Base-by-base conservation (phyloP, 1,140 invertebrate species). In the Ylistrum balloti region DNA sequence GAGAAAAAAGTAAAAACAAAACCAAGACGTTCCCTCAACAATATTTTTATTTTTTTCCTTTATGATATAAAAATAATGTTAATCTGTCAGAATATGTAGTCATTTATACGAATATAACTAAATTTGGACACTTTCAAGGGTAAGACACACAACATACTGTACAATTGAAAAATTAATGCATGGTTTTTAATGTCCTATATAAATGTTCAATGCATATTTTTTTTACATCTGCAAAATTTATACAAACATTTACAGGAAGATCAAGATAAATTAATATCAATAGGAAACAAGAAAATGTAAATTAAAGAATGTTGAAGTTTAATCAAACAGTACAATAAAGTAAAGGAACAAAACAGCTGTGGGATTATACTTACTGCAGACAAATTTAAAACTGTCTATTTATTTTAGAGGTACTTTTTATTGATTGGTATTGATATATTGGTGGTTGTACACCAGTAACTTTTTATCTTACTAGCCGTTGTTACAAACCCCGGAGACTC, bases 31-130 rank as follows among this genome's bases (percentile, higher is more conserved):
- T 3, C 56, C 56, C 56, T 74, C 56, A 74, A 74, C 56, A 74
- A 74, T 74, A 22, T 74, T 74, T 74, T 74, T 74, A 74, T 74
- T 74, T n/a, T 9, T 28, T 74, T 28, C 20, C 13, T 74, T 74
- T 74, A 74, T 74, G n/a, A 74, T 74, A 74, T 74, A 74, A 74
- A 74, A 74, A 74, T 74, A 74, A 74, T 74, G 56, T 74, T 28
- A 74, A 74, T 74, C 56, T 74, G n/a, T 74, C 56, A 74, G 56
- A 74, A 74, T 74, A 74, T 28, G n/a, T 74, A 74, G 9, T 74
- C 56, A 17, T 28, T 74, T 28, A 74, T 28, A 74, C 9, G 56
- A 74, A 74, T 17, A 74, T n/a, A 74, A 74, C 56, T 74, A 7
- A 74, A 3, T 13, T 45, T 45, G 41, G 9, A n/a, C 56, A 74